Evolutionary conservation across 2,888 invertebrate species (phyloP), one percentile per base, ranked within the genome.

Genomic region (Polymixis lichenea): DNA sequence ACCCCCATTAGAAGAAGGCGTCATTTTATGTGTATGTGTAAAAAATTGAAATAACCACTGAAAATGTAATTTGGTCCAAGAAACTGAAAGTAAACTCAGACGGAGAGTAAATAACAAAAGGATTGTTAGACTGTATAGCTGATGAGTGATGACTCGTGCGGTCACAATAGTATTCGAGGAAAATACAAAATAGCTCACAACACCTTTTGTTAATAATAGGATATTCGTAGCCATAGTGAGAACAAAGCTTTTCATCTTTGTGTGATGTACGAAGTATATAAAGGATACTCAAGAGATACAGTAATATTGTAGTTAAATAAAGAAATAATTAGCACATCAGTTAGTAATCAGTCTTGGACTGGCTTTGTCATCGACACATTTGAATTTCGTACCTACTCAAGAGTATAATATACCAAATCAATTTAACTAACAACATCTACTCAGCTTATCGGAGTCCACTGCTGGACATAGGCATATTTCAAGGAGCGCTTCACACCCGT

Each of bases 221-320:
- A 73, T 68, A 32, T 65, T 61, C 28, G n/a, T 68, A 46, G 28
- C 22, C 17, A 66, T n/a, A 70, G 19, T 28, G 1, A 67, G 13
- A 68, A 85, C 62, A 84, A 73, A 65, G 46, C 46, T 60, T 61
- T 84, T 67, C 43, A 64, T 60, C 15, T 74, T 70, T 51, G 32
- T 74, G 15, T 70, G 9, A 4, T 62, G 6, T 19, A 51, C 32
- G 15, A 22, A 53, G 11, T 2, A 1, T 46, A 13, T 46, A 46
- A 46, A 46, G 28, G n/a, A 53, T n/a, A 9, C 22, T 74, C 7
- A 53, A 69, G 17, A 75, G 2, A 25, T n/a, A 13, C n/a, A 28
- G 17, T 22, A 28, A 25, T 13, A 46, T 46, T 46, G 43, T 46
- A 46, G 43, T 46, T 13, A 2, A 46, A 46, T 46, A 46, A 46